Base-by-base conservation (phyloP, 2,797 vertebrate species). In the Enteromius paludinosus region DNA sequence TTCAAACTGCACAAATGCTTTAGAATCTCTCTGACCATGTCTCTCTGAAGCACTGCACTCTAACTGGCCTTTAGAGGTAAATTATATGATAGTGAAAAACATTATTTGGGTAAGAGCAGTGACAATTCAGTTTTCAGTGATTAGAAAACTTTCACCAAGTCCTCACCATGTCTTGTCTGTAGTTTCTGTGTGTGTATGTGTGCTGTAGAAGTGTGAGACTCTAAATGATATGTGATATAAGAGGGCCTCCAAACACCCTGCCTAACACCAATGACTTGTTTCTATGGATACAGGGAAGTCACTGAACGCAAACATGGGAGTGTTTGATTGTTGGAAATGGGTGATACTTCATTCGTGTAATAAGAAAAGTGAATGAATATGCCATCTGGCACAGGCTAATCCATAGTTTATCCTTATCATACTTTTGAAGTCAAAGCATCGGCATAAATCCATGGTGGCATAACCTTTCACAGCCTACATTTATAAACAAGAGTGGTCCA, bases 271-370 rank as follows among this genome's bases (percentile, higher is more conserved):
- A 35, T 74, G 49, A 68, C 62, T 72, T 59, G 83, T 84, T 84
- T 84, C 77, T 74, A 79, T 79, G 69, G 83, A 73, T 72, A 72
- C 78, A n/a, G 49, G 74, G 62, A 79, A 79, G 69, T 74, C 77
- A 74, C 23, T 68, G 69, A 79, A 79, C 3, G 69, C 77, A 79
- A 65, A 79, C 59, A 79, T 18, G 49, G 14, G 77, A 68, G 61
- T 64, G 47, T 43, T 64, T 38, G 20, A 70, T 43, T 45, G 14
- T 41, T 9, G 45, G 35, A 5, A 79, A 72, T n/a, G 69, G 56
- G 10, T 54, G 30, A 64, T 43, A 52, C 30, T 14, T 23, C 54
- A 65, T 68, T 59, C 59, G 20, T 66, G 65, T 64, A 47, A 84
- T 72, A 30, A 38, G n/a, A 72, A 41, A 18, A 61, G 47, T 71